phyloP scores from a whole-genome alignment of 2,888 invertebrate species.

The Cancer borealis region DNA sequence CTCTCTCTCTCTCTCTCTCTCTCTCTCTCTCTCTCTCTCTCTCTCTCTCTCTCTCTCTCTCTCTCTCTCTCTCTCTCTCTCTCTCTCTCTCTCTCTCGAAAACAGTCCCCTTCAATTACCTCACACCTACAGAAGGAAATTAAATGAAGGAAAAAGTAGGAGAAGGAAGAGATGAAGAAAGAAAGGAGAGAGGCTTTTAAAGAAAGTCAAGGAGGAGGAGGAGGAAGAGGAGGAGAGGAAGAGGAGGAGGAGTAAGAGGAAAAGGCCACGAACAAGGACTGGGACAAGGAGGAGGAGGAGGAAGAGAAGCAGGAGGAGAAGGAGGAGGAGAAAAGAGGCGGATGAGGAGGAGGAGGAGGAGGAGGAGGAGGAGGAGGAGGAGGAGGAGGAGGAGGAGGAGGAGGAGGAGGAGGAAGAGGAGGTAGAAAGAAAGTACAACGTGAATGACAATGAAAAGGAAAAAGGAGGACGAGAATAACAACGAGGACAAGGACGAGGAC shows the following conservation, averaged over 20 bases:
- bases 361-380: not conserved
- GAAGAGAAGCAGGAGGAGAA: not conserved
- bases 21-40: no score
- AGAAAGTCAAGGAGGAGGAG: no score
- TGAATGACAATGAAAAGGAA: not conserved
- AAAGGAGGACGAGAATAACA: not conserved
- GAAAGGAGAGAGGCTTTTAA: no score
- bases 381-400: not conserved
- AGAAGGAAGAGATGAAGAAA: not conserved
- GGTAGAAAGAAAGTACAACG: not conserved
- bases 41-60: not conserved
- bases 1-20: not conserved
- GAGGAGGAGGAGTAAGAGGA: not conserved
- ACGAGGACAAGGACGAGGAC: not conserved
- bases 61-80: conserved; percentile 32
- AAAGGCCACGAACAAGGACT: not conserved
- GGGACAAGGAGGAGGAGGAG: conserved; percentile 13
- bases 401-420: not conserved
- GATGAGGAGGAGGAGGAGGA: not conserved
- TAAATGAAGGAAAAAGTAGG: not conserved
- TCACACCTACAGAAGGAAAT: not conserved
- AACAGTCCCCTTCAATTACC: no score
- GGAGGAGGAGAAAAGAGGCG: not conserved
- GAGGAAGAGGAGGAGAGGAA: not conserved
- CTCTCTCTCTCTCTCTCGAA: conserved; percentile 21